phyloP scores from a whole-genome alignment of 2,113 vertebrate species.

The Hymenochirus boettgeri region DNA sequence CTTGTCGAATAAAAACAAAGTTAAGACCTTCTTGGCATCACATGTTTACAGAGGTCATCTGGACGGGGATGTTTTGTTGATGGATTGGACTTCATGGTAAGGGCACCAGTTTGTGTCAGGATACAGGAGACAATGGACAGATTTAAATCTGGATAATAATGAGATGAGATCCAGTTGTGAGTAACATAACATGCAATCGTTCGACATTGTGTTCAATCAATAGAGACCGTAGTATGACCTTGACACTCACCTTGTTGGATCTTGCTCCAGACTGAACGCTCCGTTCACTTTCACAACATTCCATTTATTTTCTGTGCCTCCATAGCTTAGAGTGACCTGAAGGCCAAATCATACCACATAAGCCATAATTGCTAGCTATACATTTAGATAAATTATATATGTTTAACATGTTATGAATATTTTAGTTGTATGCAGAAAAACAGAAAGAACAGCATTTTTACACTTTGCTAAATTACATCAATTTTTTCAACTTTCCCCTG shows the following conservation, averaged over 20 bases:
- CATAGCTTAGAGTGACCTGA: conserved; percentile 94
- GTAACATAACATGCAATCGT: background rate
- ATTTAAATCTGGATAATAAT: conserved; percentile 75
- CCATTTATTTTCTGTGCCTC: conserved; percentile 84
- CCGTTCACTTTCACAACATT: conserved; percentile 82
- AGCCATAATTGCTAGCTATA: background rate
- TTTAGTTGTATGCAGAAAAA: too few species aligned
- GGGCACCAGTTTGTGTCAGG: conserved; percentile 89
- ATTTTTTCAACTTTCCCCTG: too few species aligned
- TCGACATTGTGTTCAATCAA: background rate
- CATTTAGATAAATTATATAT: too few species aligned
- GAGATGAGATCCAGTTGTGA: background rate
- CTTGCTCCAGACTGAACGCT: conserved; percentile 77
- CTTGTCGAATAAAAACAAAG: too few species aligned
- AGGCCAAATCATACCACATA: background rate
- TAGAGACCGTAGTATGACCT: background rate
- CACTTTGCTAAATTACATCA: too few species aligned
- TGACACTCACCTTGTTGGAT: conserved; percentile 80
- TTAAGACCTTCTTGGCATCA: too few species aligned
- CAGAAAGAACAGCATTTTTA: too few species aligned
- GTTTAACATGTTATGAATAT: too few species aligned
- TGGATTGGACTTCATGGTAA: conserved; percentile 44
- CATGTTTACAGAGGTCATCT: background rate
- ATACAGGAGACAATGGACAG: conserved; percentile 89
- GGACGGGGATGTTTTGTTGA: background rate